Evolutionary conservation across 2,113 vertebrate species (phyloP), one percentile per base, ranked within the genome.

Genomic region (Cervus canadensis): DNA sequence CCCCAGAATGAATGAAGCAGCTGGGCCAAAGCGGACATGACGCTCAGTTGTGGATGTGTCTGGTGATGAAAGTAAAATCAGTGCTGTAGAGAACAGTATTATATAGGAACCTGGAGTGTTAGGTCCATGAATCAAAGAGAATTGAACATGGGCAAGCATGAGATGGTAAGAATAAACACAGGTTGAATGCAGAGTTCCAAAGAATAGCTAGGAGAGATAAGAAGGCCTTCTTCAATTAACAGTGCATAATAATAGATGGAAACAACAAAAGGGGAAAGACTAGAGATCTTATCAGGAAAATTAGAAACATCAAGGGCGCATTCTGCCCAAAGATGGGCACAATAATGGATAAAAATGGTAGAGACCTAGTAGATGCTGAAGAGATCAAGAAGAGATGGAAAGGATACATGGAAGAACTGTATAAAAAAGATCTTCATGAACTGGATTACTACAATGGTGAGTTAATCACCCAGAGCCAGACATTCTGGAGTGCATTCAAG

Each of bases 291-390:
- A 21, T 10, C 64, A 21, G 64, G 33, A 67, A 19, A 23, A 23
- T 1, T 1, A 17, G 10, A 36, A 12, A 6, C 67, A 12, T 23
- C n/a, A 40, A 21, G 5, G 67, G 67, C 1, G n/a, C n/a, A 3
- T 71, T 71, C 67, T 40, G 67, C 67, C 67, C n/a, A 40, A 12
- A 71, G 19, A 5, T 40, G 19, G 67, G n/a, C 19, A 21, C n/a
- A 23, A 1, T 17, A 6, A 12, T 0, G 2, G n/a, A 23, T 40
- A 36, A 3, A 6, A 12, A 3, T 12, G n/a, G 67, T 23, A 3
- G n/a, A 71, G n/a, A 36, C n/a, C 64, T 21, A 23, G 64, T 12
- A 71, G n/a, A 40, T 23, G n/a, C 67, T 23, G n/a, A 23, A 21
- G 64, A 71, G 67, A 23, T 40, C 10, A 71, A 23, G 19, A 36